Evolutionary conservation across 1,140 invertebrate species (phyloP), one percentile per base, ranked within the genome.

Genomic region (Drosophila funebris): DNA sequence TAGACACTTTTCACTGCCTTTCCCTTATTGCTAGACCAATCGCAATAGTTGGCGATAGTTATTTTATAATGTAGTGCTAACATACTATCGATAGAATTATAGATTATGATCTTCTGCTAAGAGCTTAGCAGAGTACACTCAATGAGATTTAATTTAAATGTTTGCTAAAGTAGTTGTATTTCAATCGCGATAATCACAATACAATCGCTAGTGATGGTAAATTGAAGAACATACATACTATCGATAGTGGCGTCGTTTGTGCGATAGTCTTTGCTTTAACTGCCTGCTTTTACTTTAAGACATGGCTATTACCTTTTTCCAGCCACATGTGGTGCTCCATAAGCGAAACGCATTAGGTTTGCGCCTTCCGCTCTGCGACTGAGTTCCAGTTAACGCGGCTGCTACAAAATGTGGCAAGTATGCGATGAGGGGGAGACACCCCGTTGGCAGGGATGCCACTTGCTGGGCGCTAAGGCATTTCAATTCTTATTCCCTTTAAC

Each of bases 251-350:
- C 33, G 29, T 53, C 4, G 13, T 13, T 4, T 33, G 13, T n/a
- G n/a, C n/a, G n/a, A n/a, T 8, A 39, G 44, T 8, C n/a, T 8
- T 7, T 0, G 13, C 22, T 13, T 29, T 24, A 29, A 48, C 33
- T 52, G 33, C 5, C 53, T 31, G 8, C 18, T 13, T 16, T 2
- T n/a, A 3, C 24, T 75, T 69, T 24, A 52, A 44, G 33, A 33
- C 16, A 22, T 24, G 41, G 50, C 37, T 9, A 74, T 60, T 36
- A 54, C 39, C 33, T 24, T 53, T 63, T 31, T 27, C 5, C 37
- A 50, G 67, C 74, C 63, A 18, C 71, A 85, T 85, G 82, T 72
- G 81, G 81, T 80, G 70, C 64, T 64, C 66, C 61, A 6, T 39
- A 54, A 79, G 46, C 54, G 58, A 44, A 76, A 48, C 69, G 68